These are phyloP conservation scores for Oceanodroma tethys DNA, from an alignment of 2,113 vertebrate genomes.

Conservation along the genomic window DNA sequence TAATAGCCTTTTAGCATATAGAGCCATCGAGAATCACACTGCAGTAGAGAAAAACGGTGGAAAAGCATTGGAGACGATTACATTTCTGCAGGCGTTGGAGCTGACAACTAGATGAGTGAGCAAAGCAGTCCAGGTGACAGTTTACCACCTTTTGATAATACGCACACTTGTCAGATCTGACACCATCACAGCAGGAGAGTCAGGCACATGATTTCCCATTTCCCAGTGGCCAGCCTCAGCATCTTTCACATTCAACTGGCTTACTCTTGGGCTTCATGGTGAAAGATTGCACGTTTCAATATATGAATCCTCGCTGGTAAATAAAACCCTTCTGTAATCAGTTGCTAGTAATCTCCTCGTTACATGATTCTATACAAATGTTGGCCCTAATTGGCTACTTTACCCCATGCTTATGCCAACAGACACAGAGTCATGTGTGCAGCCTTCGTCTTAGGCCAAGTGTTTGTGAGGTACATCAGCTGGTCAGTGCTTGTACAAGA, in stretches of 20 bases:
- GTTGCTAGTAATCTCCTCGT: neutral
- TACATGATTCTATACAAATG: neutral
- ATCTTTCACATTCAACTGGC: neutral
- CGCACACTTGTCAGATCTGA: neutral
- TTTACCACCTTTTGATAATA: neutral
- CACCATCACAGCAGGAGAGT: rapidly evolving
- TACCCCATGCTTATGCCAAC: neutral
- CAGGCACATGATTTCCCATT: neutral
- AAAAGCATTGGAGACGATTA: neutral
- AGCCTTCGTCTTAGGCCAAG: neutral
- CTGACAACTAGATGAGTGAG: neutral
- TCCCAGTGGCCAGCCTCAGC: neutral
- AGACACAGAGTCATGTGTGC: neutral
- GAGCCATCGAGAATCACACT: neutral
- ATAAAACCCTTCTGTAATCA: neutral
- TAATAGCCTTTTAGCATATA: neutral
- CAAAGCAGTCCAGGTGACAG: neutral
- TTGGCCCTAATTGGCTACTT: neutral
- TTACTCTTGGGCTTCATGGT: neutral
- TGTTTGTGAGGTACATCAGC: neutral
- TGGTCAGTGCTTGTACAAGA: neutral
- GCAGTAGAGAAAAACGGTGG: neutral
- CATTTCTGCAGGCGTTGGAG: neutral
- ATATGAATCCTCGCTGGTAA: neutral
- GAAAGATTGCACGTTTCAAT: neutral